These are phyloP conservation scores for Turritopsis rubra DNA, from an alignment of 30 jellyfish, hydroid and myxozoan species.

Conservation along the genomic window DNA sequence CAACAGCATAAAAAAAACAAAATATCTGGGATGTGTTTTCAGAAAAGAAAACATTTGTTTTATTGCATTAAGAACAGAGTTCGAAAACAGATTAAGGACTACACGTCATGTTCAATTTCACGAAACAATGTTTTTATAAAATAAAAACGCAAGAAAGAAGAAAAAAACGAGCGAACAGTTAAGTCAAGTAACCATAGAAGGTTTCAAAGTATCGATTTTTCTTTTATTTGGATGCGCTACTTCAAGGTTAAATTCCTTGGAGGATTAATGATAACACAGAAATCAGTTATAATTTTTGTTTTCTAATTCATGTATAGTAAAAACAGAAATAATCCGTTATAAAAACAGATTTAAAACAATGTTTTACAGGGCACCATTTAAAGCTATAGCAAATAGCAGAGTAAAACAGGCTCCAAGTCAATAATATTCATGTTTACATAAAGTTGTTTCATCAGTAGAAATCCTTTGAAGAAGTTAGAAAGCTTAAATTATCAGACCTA, in stretches of 20 bases:
- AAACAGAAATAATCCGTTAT: not conserved
- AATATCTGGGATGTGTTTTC: not conserved
- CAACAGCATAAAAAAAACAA: not conserved
- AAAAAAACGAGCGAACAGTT: not conserved
- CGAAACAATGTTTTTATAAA: not conserved
- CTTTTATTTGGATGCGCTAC: not conserved
- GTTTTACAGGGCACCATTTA: not conserved
- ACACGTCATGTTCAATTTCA: not conserved
- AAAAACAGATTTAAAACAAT: not conserved
- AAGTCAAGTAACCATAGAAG: not conserved
- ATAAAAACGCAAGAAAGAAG: not conserved
- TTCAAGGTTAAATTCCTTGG: not conserved
- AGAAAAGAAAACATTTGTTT: not conserved
- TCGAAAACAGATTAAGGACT: not conserved
- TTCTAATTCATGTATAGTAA: not conserved
- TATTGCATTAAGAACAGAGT: not conserved
- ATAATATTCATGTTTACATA: not conserved
- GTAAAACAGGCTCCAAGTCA: not conserved
- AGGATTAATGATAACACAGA: not conserved
- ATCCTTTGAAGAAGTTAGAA: not conserved
- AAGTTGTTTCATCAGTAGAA: not conserved
- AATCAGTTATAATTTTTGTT: not conserved
- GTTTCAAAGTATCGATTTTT: not conserved
- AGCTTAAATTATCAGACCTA: not conserved
- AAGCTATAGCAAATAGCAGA: not conserved